phyloP scores from a whole-genome alignment of 2,797 vertebrate genomes.

The Pangasius krempfi region DNA sequence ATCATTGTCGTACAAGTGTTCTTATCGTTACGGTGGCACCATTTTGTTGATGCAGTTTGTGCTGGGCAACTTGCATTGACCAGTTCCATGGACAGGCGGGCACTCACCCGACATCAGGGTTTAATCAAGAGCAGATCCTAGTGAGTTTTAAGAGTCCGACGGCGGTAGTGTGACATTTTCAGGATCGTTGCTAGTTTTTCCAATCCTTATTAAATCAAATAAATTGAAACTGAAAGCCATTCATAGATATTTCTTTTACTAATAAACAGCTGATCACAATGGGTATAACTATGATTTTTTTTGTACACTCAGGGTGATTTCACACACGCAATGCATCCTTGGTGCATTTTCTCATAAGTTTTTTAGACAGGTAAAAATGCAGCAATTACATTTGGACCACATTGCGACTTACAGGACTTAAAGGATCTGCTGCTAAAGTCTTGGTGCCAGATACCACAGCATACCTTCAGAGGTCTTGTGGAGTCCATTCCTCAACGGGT shows the following conservation, averaged over 20 bases:
- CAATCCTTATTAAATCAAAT: neutral
- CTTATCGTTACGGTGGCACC: neutral
- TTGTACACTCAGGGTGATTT: neutral
- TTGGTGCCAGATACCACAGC: too few species aligned
- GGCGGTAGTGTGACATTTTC: neutral
- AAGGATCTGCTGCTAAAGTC: too few species aligned
- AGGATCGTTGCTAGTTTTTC: neutral
- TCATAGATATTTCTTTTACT: neutral
- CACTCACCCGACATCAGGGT: neutral
- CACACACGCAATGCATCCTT: neutral
- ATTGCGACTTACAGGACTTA: too few species aligned
- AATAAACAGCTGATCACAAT: neutral
- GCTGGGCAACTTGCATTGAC: neutral
- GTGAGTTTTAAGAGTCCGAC: neutral
- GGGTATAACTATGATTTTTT: neutral
- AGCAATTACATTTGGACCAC: neutral
- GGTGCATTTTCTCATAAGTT: neutral
- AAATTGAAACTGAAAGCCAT: neutral
- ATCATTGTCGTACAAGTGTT: neutral
- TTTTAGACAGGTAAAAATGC: neutral
- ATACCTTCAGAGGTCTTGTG: too few species aligned
- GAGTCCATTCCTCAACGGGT: too few species aligned
- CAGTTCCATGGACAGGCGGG: neutral
- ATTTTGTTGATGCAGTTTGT: neutral
- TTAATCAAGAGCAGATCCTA: neutral